Conservation (phyloP, 2,797 vertebrate genomes). For the Busarellus nigricollis region DNA sequence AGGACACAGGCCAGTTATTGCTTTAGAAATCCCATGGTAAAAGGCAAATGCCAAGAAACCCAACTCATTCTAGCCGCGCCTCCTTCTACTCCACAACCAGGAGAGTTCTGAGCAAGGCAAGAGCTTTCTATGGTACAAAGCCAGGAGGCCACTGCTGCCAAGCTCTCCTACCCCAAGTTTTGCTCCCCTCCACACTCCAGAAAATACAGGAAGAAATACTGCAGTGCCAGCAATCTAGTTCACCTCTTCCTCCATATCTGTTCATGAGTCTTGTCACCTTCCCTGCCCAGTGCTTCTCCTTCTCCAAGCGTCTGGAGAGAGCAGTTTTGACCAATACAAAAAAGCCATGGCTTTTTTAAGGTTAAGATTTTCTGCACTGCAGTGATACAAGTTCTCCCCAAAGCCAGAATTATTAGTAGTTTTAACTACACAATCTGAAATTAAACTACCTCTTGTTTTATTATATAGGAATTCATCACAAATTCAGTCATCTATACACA, state of each 20-base stretch:
- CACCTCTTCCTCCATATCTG: neutral
- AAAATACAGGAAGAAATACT: neutral
- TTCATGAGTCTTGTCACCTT: neutral
- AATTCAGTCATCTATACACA: neutral
- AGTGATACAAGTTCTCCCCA: neutral
- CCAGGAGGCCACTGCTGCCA: neutral
- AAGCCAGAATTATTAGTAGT: neutral
- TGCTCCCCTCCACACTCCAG: neutral
- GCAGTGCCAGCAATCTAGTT: neutral
- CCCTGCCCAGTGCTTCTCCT: neutral
- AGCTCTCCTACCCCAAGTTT: neutral
- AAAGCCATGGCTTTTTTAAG: neutral
- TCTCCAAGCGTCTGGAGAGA: neutral
- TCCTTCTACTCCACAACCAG: neutral
- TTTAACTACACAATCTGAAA: neutral
- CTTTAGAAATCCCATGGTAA: neutral
- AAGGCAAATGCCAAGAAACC: neutral
- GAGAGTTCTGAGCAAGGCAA: neutral
- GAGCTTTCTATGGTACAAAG: neutral
- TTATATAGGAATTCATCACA: neutral
- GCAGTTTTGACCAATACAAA: neutral
- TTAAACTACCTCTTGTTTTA: neutral
- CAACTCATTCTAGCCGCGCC: neutral
- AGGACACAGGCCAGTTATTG: neutral
- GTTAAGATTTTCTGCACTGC: neutral